Evolutionary conservation across 2,113 vertebrate genomes (phyloP), one percentile per base, ranked within the genome.

Genomic region (Erpornis zantholeuca): DNA sequence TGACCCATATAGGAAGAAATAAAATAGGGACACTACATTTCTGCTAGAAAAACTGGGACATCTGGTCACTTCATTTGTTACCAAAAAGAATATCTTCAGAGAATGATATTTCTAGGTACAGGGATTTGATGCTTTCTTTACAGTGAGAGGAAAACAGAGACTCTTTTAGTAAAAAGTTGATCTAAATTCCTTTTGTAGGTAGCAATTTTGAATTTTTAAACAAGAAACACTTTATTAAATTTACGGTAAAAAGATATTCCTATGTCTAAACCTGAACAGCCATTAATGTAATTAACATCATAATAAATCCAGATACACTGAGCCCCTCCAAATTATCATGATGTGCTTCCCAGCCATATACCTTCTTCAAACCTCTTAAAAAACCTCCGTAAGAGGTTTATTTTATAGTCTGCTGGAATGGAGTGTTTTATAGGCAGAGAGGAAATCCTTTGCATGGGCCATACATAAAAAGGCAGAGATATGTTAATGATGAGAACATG

Each of bases 41-140:
- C 53, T 94, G 35, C 54, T 83, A 68, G 75, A 69, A 94, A 95
- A 96, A 95, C 38, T 88, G 54, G 82, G 86, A 86, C 86, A 96
- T 45, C 25, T 61, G 27, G 66, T 85, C 82, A 80, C n/a, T 49
- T 92, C 63, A 47, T 92, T 90, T 92, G 12, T 92, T 63, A 90
- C 38, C 36, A 88, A 70, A 69, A 89, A 77, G 45, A 85, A 20
- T 82, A 73, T 52, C 29, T 96, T 87, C 70, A 70, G 44, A 47
- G 13, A 59, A 82, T 69, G 31, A 15, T 72, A 50, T 63, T 63
- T 91, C 27, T 64, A 88, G 64, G 65, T 83, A 78, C 4, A 84
- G 31, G 25, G 10, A 81, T 69, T 70, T 65, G 6, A 70, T 31
- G 3, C 50, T 92, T 82, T 93, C 40, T 92, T 73, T 56, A 50